A percentile compares a stretch with the other conserved stretches of the same genome.
phyloP scores from a whole-genome alignment of 2,888 invertebrate species.

The Petrolisthes cinctipes region DNA sequence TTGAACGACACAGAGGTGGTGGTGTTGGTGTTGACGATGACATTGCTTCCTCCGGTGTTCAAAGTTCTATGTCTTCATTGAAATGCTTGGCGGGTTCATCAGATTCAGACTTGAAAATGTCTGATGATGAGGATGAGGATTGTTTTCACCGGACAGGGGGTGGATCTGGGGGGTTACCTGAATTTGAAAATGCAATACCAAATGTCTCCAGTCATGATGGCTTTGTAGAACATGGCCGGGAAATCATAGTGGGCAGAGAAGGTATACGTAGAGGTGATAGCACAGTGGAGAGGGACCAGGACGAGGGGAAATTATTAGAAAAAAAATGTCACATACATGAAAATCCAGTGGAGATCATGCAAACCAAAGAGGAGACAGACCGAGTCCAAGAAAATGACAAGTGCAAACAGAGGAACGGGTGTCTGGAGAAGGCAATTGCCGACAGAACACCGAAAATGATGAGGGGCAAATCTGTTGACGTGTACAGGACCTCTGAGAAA shows the following conservation, averaged over 20 bases:
- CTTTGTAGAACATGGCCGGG: not conserved
- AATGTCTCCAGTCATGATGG: not conserved
- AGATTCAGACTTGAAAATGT: no score
- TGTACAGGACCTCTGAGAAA: constrained; percentile 1
- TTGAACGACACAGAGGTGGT: no score
- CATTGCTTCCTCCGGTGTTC: no score
- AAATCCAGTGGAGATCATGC: constrained; percentile 7
- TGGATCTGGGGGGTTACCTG: no score
- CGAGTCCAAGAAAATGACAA: not conserved
- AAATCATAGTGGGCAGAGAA: not conserved
- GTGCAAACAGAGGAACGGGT: not conserved
- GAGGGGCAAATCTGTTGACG: constrained; percentile 35
- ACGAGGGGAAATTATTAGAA: not conserved
- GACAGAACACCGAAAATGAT: not conserved
- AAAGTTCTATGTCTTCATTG: no score
- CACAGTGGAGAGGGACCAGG: not conserved
- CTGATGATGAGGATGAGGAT: no score
- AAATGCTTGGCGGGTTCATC: no score
- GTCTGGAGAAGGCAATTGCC: not conserved
- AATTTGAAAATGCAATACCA: no score
- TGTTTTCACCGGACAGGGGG: no score
- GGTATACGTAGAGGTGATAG: not conserved
- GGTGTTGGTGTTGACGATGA: no score
- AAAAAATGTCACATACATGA: constrained; percentile 10
- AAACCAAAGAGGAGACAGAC: not conserved